Evolutionary conservation across 37 sponge, comb jelly and placozoan genomes (phyloP).

Genomic region (Dysidea cf. avara): DNA sequence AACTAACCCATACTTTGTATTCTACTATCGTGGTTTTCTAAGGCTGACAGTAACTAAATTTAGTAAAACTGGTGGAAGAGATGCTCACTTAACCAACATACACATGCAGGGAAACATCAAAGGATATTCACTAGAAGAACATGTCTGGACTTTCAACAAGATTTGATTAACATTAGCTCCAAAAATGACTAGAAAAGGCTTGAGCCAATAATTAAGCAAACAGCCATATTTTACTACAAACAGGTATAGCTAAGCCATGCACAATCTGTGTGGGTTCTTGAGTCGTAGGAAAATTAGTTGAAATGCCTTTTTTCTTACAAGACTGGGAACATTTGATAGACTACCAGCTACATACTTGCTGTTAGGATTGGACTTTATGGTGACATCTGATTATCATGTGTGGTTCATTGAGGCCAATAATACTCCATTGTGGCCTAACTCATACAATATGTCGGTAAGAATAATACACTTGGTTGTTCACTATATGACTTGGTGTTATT

Average conservation of each 20-base stretch:
- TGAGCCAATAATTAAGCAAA: conserved; percentile 73
- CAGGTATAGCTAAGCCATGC: too few species aligned
- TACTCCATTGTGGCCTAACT: conserved; percentile 84
- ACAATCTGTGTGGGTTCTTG: too few species aligned
- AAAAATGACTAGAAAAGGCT: conserved; percentile 44
- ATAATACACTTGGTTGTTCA: too few species aligned
- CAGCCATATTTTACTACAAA: conserved; percentile 48
- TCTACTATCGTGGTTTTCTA: conserved; percentile 80
- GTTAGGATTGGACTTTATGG: conserved; percentile 80
- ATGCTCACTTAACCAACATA: conserved; percentile 76
- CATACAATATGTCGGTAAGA: too few species aligned
- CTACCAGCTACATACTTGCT: conserved; percentile 62
- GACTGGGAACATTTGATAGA: too few species aligned
- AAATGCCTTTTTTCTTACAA: too few species aligned
- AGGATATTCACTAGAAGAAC: conserved; percentile 38
- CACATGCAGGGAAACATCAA: conserved; percentile 50
- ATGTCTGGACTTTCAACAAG: conserved; percentile 78
- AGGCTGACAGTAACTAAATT: conserved; percentile 58
- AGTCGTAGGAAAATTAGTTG: too few species aligned
- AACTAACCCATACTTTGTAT: conserved; percentile 69
- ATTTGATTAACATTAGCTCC: conserved; percentile 60
- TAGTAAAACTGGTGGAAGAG: conserved; percentile 32
- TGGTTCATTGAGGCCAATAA: conserved; percentile 89
- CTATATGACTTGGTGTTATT: not conserved
- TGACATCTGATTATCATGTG: conserved; percentile 50